These are phyloP conservation scores for Drosophila nikananu DNA, from an alignment of 1,140 invertebrate species.

Conservation along the genomic window DNA sequence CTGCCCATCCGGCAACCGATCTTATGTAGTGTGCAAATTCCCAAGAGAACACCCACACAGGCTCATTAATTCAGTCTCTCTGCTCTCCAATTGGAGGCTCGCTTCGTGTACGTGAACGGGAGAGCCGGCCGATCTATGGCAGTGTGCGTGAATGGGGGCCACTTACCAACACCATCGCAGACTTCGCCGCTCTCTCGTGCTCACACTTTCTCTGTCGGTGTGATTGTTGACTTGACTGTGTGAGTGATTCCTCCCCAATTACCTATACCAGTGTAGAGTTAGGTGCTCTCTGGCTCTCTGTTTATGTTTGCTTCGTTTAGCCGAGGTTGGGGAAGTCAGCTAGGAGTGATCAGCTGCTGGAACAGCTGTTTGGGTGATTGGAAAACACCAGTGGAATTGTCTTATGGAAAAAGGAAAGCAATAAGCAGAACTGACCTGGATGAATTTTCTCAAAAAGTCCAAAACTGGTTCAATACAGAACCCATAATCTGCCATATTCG, in stretches of 20 bases:
- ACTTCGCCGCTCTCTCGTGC: slow-evolving; percentile 34
- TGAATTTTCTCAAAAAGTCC: too few relatives aligned
- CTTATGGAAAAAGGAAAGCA: too few relatives aligned
- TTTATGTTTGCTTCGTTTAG: slow-evolving; percentile 36
- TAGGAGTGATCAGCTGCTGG: slow-evolving; percentile 28
- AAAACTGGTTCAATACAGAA: too few relatives aligned
- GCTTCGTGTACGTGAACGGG: slow-evolving; percentile 11
- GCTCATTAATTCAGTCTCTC: slow-evolving; percentile 4
- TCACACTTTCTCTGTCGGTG: not conserved
- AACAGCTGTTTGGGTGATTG: slow-evolving; percentile 1
- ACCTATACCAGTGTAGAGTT: slow-evolving; percentile 42
- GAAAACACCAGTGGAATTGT: not conserved
- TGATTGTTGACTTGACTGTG: not conserved
- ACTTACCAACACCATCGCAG: slow-evolving; percentile 33
- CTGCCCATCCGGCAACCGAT: not conserved
- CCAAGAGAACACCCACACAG: slow-evolving; percentile 23
- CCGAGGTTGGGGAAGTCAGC: not conserved
- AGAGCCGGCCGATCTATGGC: not conserved
- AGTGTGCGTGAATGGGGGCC: slow-evolving; percentile 24
- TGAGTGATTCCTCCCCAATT: not conserved
- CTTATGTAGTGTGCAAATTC: slow-evolving; percentile 14
- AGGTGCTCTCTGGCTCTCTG: slow-evolving; percentile 55
- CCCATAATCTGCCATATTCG: not conserved
- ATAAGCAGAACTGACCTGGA: too few relatives aligned
- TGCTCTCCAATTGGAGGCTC: slow-evolving; percentile 10